These are phyloP conservation scores for Galaxias olidus DNA, from an alignment of 2,797 vertebrate genomes.

Conservation along the genomic window DNA sequence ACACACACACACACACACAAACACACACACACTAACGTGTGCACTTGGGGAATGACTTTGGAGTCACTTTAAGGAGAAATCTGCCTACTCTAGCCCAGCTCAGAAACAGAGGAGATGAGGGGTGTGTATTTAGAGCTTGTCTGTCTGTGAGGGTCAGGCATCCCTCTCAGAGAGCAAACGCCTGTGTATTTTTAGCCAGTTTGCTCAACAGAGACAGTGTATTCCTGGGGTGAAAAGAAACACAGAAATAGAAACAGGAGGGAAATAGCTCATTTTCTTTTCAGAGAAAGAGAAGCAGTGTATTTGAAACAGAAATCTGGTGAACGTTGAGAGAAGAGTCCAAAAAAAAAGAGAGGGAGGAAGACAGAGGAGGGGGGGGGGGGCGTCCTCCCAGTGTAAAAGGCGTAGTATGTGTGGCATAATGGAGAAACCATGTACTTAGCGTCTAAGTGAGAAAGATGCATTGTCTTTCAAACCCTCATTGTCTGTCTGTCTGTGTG, in stretches of 20 bases:
- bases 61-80: background rate
- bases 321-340: background rate
- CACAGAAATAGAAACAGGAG: no score
- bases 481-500: conserved; percentile 13
- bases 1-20: conserved; percentile 11
- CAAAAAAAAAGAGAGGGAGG: background rate
- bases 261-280: background rate
- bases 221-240: background rate
- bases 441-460: conserved; percentile 30
- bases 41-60: background rate
- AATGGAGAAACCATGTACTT: conserved; percentile 35
- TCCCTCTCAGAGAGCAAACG: conserved; percentile 46
- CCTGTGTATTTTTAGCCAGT: conserved; percentile 52
- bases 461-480: conserved; percentile 45
- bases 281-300: background rate
- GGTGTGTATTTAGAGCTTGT: conserved; percentile 28
- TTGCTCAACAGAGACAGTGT: conserved; percentile 28
- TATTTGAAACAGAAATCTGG: background rate
- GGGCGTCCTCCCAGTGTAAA: conserved; percentile 7
- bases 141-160: conserved; percentile 16
- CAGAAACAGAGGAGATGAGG: conserved; percentile 5
- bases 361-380: background rate
- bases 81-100: no score
- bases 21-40: conserved; percentile 4
- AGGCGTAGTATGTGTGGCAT: conserved; percentile 1